Percentiles rank a stretch among this genome's conserved stretches.
phyloP scores from a whole-genome alignment of 2,113 vertebrate genomes.

The Tetrax tetrax region DNA sequence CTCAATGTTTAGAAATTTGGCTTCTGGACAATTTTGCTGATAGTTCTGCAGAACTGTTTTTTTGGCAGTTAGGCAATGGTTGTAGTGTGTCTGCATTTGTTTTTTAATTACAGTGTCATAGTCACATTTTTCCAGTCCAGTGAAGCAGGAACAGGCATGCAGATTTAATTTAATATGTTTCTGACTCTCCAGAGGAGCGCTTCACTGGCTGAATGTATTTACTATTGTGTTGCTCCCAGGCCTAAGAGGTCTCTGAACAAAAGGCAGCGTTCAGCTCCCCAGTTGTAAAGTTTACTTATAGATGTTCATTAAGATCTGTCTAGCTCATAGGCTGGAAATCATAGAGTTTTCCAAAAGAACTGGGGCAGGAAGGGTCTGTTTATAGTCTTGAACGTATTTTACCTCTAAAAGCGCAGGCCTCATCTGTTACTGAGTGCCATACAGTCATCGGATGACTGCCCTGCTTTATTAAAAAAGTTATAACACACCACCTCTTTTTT shows the following conservation, averaged over 20 bases:
- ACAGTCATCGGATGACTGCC: background rate
- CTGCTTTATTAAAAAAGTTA: background rate
- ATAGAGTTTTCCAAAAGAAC: background rate
- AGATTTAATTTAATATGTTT: conserved; percentile 46
- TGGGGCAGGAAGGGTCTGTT: background rate
- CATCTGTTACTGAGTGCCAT: background rate
- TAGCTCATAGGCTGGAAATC: background rate
- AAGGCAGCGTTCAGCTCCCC: background rate
- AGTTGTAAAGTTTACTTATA: background rate
- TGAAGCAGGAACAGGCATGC: conserved; percentile 33
- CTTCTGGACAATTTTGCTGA: conserved; percentile 41
- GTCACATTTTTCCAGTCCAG: conserved; percentile 36
- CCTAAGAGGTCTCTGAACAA: background rate
- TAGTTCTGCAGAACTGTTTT: conserved; percentile 31
- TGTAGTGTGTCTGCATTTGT: background rate
- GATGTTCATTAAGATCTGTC: background rate
- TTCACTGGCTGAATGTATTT: background rate
- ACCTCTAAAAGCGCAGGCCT: background rate
- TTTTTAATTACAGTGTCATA: conserved; percentile 56
- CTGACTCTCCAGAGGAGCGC: background rate
- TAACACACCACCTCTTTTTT: background rate
- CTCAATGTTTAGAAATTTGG: conserved; percentile 34
- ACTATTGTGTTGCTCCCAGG: background rate
- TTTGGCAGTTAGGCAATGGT: conserved; percentile 25
- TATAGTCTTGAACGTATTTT: background rate